Evolutionary conservation across 2,797 vertebrate species (phyloP), one percentile per base, ranked within the genome.

Genomic region (Acomys russatus): DNA sequence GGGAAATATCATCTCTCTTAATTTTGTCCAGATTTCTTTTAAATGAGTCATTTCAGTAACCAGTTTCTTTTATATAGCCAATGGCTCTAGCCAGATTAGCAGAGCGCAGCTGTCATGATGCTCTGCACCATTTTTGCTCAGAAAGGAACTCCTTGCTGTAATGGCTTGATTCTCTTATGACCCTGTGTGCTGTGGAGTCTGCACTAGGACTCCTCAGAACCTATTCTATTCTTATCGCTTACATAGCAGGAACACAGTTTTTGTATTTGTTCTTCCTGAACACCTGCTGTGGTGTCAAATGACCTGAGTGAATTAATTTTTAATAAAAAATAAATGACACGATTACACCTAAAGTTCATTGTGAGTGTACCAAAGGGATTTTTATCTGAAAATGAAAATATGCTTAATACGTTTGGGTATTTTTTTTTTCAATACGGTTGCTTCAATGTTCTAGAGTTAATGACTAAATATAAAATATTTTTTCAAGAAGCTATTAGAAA

Each of bases 231-330:
- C 38, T 83, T 61, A n/a, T 71, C 44, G 54, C 79, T 83, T 83
- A 66, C 35, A 14, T 66, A 87, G 76, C 44, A 68, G 68, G 49
- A 78, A 18, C 61, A 18, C 15, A 38, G 70, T 73, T 92, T 91
- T 95, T 93, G 44, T 82, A 79, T 92, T 68, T 94, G 9, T 92
- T 94, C 68, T 59, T 96, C 92, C 80, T 83, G 64, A 84, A 71
- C 25, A 66, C 63, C 54, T 92, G 30, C 56, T 82, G 6, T 78
- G 56, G 44, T 92, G 9, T 90, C 94, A 92, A 74, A 68, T 92
- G 79, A 89, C 91, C 68, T 70, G 64, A 35, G 6, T 87, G 25
- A 82, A 83, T 95, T 91, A 94, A 95, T 97, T 97, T 96, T 96
- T 96, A 97, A 94, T 95, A 44, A 95, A 73, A 22, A 6, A 51